Evolutionary conservation across 2,888 invertebrate genomes (phyloP), one percentile per base, ranked within the genome.

Genomic region (Yponomeuta sedellus): DNA sequence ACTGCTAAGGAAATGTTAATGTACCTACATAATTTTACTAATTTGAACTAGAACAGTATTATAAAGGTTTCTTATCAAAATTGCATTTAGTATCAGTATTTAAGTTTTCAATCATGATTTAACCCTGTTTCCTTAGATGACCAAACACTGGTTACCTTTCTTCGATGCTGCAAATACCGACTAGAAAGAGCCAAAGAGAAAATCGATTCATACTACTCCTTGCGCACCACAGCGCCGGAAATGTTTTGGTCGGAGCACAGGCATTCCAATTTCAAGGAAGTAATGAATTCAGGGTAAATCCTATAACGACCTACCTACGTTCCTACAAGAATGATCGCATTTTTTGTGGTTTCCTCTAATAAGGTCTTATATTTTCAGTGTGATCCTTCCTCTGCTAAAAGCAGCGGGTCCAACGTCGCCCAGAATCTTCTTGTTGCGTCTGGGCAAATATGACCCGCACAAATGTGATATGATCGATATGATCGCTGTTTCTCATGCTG

Each of bases 101-200:
- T n/a, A n/a, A n/a, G n/a, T n/a, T n/a, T n/a, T n/a, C n/a, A n/a
- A 28, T 28, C 28, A 28, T 34, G 34, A 34, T 5, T 6, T 8
- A 5, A 34, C 4, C 34, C 12, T 44, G 5, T 44, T 1, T 44
- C 6, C 12, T 44, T 12, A 92, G 94, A 93, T 78, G 93, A 94
- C 72, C 94, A 94, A 78, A 93, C 93, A 85, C 74, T 94, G 63
- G 73, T 93, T 8, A 81, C 92, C 0, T 94, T 94, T 76, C 81
- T 95, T 20, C 88, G 94, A 11, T 94, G 94, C 44, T 93, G 93
- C 74, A 94, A 94, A 77, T 94, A 89, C 76, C 94, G 94, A 70
- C 77, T 94, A 73, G 93, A 94, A 74, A 82, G 91, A 61, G 85
- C 93, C 1, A 94, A 94, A 73, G 88, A 92, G 70, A 94, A 94